Evolutionary conservation across 2,797 vertebrate genomes (phyloP).

Genomic region (Odontamblyopus rebecca): DNA sequence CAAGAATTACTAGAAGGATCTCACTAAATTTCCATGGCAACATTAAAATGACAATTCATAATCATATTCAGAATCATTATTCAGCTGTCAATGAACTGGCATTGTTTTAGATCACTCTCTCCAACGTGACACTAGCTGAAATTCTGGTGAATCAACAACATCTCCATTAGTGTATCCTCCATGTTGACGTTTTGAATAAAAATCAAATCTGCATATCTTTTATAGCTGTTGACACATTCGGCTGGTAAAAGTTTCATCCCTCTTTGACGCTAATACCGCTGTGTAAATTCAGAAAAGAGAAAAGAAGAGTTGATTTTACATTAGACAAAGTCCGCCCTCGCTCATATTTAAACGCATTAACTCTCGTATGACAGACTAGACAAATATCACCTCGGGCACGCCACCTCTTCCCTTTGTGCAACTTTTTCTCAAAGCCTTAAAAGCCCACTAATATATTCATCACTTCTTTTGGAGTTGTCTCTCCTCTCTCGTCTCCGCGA

Average conservation of each 20-base stretch:
- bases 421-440: slow-evolving; percentile 9
- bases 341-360: not conserved
- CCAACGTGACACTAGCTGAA: not conserved
- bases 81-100: not conserved
- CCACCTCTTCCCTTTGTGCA: slow-evolving; percentile 1
- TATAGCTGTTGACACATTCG: not conserved
- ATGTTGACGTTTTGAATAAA: not conserved
- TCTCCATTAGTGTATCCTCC: not conserved
- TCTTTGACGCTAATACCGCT: not conserved
- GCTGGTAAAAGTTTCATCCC: not conserved
- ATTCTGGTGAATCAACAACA: not conserved
- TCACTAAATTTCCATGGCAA: not conserved
- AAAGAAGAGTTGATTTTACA: not conserved
- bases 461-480: not conserved
- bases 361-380: not conserved
- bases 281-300: not conserved
- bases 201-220: not conserved
- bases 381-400: slow-evolving; percentile 1
- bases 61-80: not conserved
- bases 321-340: not conserved
- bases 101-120: not conserved
- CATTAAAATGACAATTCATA: not conserved
- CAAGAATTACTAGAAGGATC: too few species aligned
- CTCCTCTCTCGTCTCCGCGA: not conserved
- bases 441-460: slow-evolving; percentile 6